phyloP scores from a whole-genome alignment of 2,797 vertebrate genomes.

The Cyprinella venusta region DNA sequence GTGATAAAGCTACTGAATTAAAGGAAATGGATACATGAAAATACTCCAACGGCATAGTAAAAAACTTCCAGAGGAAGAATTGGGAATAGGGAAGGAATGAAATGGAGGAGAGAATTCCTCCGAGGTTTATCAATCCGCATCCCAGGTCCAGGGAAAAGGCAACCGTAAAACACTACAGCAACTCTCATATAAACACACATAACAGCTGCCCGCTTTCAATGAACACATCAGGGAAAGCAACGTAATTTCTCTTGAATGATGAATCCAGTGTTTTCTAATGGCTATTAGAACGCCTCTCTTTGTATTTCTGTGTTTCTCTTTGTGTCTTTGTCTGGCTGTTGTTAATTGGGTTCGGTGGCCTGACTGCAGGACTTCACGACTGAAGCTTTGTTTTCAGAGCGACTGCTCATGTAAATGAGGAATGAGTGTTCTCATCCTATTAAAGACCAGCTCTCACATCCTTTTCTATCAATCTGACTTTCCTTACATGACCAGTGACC shows the following conservation, averaged over 20 bases:
- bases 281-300: neutral
- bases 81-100: constrained; percentile 12
- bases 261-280: constrained; percentile 15
- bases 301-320: neutral
- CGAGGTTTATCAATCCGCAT: constrained; percentile 10
- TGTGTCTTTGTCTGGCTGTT: constrained; percentile 10
- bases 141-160: neutral
- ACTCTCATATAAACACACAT: constrained; percentile 16
- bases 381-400: constrained; percentile 31
- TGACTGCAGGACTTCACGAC: neutral
- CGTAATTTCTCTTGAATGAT: neutral
- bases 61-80: constrained; percentile 5
- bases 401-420: constrained; percentile 33
- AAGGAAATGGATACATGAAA: constrained; percentile 41
- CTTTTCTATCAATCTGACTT: neutral
- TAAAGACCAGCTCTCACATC: neutral
- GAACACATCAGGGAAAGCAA: constrained; percentile 39
- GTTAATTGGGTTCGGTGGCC: constrained; percentile 23
- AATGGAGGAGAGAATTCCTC: neutral
- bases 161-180: neutral
- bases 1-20: constrained; percentile 47
- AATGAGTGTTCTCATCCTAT: neutral
- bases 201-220: constrained; percentile 45
- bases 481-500: neutral
- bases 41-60: constrained; percentile 21